Evolutionary conservation across 1,140 invertebrate species (phyloP), one percentile per base, ranked within the genome.

Genomic region (Drosophila melanica): DNA sequence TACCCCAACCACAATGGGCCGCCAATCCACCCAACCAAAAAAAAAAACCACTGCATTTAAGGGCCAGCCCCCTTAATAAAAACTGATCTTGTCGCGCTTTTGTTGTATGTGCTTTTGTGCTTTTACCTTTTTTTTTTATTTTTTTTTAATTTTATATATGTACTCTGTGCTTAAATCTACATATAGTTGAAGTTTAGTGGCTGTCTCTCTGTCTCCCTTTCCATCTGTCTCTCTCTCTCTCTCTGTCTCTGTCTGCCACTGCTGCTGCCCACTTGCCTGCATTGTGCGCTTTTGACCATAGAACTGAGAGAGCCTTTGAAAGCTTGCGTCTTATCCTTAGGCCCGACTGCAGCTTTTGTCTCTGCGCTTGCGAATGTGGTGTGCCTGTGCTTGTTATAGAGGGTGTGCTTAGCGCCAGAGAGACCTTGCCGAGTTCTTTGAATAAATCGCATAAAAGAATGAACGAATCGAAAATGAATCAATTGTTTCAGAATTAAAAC

Each of bases 51-150:
- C 6, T 42, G 55, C 53, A 44, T 41, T 39, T 27, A 47, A 68
- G 72, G 67, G 51, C 57, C 18, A 39, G 20, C 11, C 35, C 62
- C 62, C 1, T 11, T 39, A 54, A 60, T 57, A 64, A 69, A 11
- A 62, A 67, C 66, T 68, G 81, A 85, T 86, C 81, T 81, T 86
- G 74, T 80, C 66, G 80, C 74, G 81, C 81, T 85, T 85, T 74
- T 85, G 82, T 81, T 78, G 79, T 76, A 66, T 87, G 76, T 87
- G 84, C 79, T 87, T 86, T 42, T 76, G 66, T 89, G 75, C 79
- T 87, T 86, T 75, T 66, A 65, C 41, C 57, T 47, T 79, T 79
- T n/a, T 37, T 4, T 37, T 11, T 39, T 53, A 75, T 81, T 63
- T 81, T 64, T 54, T 79, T 81, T 63, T 81, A 0, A 47, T 79